phyloP scores from a whole-genome alignment of 2,888 invertebrate genomes.

The Steromphala cineraria region DNA sequence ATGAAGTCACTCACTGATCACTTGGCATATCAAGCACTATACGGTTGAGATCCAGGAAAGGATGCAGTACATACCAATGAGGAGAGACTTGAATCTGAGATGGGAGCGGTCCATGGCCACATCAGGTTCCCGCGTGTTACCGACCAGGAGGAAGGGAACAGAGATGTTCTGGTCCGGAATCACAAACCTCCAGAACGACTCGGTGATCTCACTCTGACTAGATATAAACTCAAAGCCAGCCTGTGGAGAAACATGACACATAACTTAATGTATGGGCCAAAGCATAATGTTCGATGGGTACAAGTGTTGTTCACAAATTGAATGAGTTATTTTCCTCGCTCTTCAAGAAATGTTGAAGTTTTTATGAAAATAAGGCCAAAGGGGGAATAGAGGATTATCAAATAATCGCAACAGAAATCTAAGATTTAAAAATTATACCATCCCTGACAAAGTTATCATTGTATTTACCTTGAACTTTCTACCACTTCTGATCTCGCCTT shows the following conservation, averaged over 20 bases:
- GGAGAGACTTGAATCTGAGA: conserved; percentile 80
- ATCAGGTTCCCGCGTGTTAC: conserved; percentile 81
- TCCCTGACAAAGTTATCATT: not conserved
- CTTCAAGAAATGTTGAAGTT: too few species aligned
- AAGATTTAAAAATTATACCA: not conserved
- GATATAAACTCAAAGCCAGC: conserved; percentile 82
- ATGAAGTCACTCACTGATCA: too few species aligned
- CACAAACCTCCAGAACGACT: conserved; percentile 82
- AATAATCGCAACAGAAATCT: not conserved
- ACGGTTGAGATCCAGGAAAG: too few species aligned
- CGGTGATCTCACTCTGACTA: conserved; percentile 80
- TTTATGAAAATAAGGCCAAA: not conserved
- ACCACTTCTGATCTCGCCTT: conserved; percentile 81
- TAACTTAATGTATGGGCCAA: too few species aligned
- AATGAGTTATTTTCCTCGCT: too few species aligned
- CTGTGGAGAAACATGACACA: conserved; percentile 42
- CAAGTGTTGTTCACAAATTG: too few species aligned
- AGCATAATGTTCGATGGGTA: too few species aligned
- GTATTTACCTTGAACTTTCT: conserved; percentile 59
- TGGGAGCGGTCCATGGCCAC: conserved; percentile 80
- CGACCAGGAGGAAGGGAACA: conserved; percentile 80
- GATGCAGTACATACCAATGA: conserved; percentile 77
- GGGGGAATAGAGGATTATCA: not conserved
- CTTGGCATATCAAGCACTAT: too few species aligned
- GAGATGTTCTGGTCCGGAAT: conserved; percentile 80